phyloP scores from a whole-genome alignment of 2,113 vertebrate genomes.

The Eidolon helvum region DNA sequence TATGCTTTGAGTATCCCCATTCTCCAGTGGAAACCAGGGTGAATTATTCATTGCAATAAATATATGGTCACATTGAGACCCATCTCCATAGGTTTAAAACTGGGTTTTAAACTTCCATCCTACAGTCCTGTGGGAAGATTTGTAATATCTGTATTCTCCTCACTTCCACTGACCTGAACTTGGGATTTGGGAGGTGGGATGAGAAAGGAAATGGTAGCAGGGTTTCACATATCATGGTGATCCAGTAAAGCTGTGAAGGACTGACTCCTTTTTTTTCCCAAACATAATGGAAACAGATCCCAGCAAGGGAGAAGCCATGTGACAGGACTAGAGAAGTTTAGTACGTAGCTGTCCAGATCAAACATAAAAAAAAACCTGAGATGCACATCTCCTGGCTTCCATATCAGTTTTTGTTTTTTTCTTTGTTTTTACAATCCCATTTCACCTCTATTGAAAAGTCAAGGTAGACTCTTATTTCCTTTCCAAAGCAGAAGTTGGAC shows the following conservation, averaged over 20 bases:
- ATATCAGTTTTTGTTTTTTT: background rate
- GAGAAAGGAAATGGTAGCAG: background rate
- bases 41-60: background rate
- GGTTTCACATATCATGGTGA: background rate
- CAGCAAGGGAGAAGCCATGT: background rate
- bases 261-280: background rate
- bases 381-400: background rate
- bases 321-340: background rate
- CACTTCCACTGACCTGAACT: background rate
- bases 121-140: background rate
- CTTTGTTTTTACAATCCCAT: background rate
- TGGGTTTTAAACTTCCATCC: background rate
- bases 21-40: background rate
- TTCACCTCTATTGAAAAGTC: background rate
- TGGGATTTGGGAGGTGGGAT: background rate
- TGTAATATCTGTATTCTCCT: background rate
- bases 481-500: background rate
- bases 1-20: background rate
- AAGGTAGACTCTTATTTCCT: background rate
- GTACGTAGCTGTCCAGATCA: background rate
- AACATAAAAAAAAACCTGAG: background rate
- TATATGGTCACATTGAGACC: background rate
- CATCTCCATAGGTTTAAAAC: background rate
- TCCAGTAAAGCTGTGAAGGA: background rate
- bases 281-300: background rate